phyloP scores from a whole-genome alignment of 2,888 invertebrate genomes.

The Ophion obscuratus region DNA sequence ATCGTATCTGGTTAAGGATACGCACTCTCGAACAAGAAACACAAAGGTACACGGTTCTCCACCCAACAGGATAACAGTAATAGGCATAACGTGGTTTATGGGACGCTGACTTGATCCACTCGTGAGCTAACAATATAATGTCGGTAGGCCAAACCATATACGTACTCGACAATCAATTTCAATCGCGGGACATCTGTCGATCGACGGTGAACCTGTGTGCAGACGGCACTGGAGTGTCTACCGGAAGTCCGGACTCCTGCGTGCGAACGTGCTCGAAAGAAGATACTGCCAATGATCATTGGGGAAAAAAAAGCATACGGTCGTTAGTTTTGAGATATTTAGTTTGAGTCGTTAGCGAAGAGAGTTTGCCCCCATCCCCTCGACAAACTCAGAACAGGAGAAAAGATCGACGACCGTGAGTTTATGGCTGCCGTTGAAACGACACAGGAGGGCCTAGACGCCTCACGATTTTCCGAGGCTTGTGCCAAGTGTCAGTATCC shows the following conservation, averaged over 20 bases:
- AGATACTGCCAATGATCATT: too few species aligned
- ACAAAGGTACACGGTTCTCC: neutral
- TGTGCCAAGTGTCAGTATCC: constrained; percentile 5
- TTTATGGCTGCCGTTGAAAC: neutral
- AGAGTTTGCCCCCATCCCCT: too few species aligned
- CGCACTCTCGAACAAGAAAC: neutral
- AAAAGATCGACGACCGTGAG: too few species aligned
- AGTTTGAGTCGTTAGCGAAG: too few species aligned
- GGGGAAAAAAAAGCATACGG: too few species aligned
- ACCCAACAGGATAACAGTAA: neutral
- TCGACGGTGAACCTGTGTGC: neutral
- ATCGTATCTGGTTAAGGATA: neutral
- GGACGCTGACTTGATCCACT: neutral
- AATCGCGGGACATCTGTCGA: neutral
- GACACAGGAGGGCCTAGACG: neutral
- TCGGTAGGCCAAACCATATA: neutral
- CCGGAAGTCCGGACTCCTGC: neutral
- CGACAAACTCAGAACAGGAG: too few species aligned
- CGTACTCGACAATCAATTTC: neutral
- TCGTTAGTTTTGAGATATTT: too few species aligned
- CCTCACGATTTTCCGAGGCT: neutral
- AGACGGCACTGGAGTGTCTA: neutral
- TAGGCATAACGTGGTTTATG: neutral
- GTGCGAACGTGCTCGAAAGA: too few species aligned
- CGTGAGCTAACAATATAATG: neutral